These are phyloP conservation scores for Rana temporaria DNA, from an alignment of 2,113 vertebrate species.

Conservation along the genomic window DNA sequence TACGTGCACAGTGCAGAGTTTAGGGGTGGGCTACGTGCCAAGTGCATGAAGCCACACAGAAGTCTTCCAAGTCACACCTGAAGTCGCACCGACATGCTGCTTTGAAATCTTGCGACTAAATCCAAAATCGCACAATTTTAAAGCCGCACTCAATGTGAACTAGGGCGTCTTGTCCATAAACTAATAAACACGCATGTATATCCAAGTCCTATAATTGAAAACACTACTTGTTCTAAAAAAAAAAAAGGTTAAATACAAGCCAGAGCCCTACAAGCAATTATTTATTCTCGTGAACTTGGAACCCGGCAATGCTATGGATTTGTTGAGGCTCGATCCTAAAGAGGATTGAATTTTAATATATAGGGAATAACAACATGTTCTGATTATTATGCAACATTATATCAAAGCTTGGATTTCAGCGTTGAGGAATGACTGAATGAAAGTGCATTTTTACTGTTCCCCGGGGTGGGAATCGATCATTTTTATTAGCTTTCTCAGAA, in stretches of 20 bases:
- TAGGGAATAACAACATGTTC: conserved; percentile 34
- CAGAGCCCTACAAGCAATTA: background rate
- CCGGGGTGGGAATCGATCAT: conserved; percentile 6
- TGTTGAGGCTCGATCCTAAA: background rate
- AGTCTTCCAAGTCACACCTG: too few relatives aligned
- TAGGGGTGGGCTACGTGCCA: too few relatives aligned
- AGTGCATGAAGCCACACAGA: too few relatives aligned
- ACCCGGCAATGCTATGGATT: background rate
- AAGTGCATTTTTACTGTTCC: background rate
- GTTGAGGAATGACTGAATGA: background rate
- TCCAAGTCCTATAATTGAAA: too few relatives aligned
- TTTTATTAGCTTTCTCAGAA: conserved; percentile 31
- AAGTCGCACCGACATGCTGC: too few relatives aligned
- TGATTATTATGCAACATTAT: conserved; percentile 42
- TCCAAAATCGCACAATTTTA: too few relatives aligned
- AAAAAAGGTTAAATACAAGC: background rate
- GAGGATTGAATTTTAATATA: conserved; percentile 33
- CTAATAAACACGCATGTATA: too few relatives aligned
- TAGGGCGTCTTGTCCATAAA: too few relatives aligned
- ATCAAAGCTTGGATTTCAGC: conserved; percentile 21
- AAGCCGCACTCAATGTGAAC: too few relatives aligned
- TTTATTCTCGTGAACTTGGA: conserved; percentile 5
- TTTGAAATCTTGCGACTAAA: too few relatives aligned
- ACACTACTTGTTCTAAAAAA: too few relatives aligned
- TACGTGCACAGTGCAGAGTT: too few relatives aligned